These are phyloP conservation scores for Dryas iulia DNA, from an alignment of 1,140 invertebrate genomes.

Conservation along the genomic window DNA sequence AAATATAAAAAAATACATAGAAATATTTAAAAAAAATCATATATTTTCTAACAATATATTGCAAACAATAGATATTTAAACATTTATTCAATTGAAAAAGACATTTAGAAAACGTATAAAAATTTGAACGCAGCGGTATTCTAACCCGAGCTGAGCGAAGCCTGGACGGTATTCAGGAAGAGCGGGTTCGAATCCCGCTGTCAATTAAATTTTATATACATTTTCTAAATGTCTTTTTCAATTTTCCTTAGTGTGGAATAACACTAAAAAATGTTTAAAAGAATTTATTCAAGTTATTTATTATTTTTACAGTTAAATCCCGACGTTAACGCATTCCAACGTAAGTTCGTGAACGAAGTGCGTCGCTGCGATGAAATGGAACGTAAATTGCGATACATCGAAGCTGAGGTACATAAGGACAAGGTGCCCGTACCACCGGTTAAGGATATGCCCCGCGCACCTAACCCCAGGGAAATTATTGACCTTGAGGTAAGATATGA, in stretches of 20 bases:
- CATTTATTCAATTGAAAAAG: too few relatives aligned
- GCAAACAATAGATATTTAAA: neutral
- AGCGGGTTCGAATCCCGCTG: too few relatives aligned
- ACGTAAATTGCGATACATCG: slow-evolving; percentile 93
- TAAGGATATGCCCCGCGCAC: slow-evolving; percentile 92
- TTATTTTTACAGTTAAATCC: slow-evolving; percentile 87
- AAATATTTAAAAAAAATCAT: neutral
- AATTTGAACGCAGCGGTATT: too few relatives aligned
- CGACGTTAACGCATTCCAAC: slow-evolving; percentile 96
- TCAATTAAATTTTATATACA: too few relatives aligned
- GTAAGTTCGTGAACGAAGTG: slow-evolving; percentile 97
- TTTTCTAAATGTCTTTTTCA: too few relatives aligned
- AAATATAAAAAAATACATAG: neutral
- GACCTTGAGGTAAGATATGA: slow-evolving; percentile 89
- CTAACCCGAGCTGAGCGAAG: too few relatives aligned
- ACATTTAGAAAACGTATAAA: too few relatives aligned
- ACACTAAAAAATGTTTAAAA: too few relatives aligned
- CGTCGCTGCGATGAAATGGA: slow-evolving; percentile 98
- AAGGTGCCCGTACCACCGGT: slow-evolving; percentile 90
- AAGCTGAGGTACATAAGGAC: slow-evolving; percentile 97
- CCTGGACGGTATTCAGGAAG: too few relatives aligned
- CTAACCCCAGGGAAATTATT: slow-evolving; percentile 97
- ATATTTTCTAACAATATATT: neutral
- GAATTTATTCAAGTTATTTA: too few relatives aligned
- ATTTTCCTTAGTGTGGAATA: too few relatives aligned